Evolutionary conservation across 2,797 vertebrate genomes (phyloP).

Genomic region (Acipenser oxyrinchus): DNA sequence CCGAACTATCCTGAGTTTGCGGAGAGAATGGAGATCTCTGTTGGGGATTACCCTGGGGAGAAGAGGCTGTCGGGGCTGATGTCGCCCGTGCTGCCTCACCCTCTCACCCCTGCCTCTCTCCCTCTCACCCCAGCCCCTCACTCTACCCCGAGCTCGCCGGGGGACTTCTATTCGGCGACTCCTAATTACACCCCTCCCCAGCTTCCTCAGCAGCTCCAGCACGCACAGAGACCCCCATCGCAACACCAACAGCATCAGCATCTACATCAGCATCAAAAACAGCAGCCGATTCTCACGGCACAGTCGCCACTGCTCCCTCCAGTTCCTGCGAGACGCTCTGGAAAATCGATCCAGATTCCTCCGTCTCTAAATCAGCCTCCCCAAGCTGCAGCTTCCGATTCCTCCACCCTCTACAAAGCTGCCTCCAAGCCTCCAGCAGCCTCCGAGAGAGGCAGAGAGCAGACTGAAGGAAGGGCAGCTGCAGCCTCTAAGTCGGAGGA

Average conservation of each 20-base stretch:
- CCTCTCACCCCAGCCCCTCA: neutral
- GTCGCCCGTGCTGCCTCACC: constrained; percentile 46
- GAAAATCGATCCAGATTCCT: too few species aligned
- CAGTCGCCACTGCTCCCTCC: too few species aligned
- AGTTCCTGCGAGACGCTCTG: too few species aligned
- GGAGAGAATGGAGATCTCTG: constrained; percentile 79
- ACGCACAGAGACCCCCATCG: constrained; percentile 37
- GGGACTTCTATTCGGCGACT: constrained; percentile 46
- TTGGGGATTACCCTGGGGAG: constrained; percentile 63
- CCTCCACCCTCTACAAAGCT: constrained; percentile 43
- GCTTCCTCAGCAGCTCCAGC: constrained; percentile 42
- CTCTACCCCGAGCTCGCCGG: constrained; percentile 6
- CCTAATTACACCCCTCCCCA: constrained; percentile 44
- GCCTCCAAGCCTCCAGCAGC: constrained; percentile 31
- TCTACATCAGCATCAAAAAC: constrained; percentile 43
- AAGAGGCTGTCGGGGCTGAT: constrained; percentile 71
- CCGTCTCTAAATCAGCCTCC: too few species aligned
- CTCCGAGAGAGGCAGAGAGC: constrained; percentile 37
- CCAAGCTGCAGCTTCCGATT: constrained; percentile 28
- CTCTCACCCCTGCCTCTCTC: constrained; percentile 35
- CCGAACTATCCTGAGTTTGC: constrained; percentile 91
- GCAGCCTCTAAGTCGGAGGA: too few species aligned
- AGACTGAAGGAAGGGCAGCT: constrained; percentile 7
- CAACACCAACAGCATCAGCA: constrained; percentile 24
- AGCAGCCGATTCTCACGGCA: constrained; percentile 18